Evolutionary conservation across 2,888 invertebrate genomes (phyloP).

Genomic region (Chloroclysta siterata): DNA sequence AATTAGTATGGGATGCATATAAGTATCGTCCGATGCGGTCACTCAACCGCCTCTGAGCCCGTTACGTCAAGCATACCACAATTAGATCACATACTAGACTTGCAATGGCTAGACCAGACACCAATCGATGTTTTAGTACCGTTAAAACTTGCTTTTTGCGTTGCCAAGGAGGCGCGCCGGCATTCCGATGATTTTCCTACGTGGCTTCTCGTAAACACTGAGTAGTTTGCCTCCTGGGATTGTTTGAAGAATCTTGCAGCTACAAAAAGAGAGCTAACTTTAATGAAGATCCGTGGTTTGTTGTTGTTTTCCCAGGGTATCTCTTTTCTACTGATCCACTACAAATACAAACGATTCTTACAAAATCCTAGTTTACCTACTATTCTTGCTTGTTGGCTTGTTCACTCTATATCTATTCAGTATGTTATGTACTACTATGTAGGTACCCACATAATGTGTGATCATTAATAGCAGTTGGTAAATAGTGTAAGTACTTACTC

Average conservation of each 20-base stretch:
- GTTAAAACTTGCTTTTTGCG: conserved; percentile 74
- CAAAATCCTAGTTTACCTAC: too few species aligned
- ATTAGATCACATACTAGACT: conserved; percentile 79
- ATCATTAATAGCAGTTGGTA: too few species aligned
- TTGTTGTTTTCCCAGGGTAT: conserved; percentile 2
- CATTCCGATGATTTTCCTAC: conserved; percentile 59
- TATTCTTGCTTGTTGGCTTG: too few species aligned
- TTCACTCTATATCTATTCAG: too few species aligned
- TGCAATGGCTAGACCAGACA: conserved; percentile 73
- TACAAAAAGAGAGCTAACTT: conserved; percentile 16
- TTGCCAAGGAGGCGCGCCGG: conserved; percentile 47
- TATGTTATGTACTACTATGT: too few species aligned
- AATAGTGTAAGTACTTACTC: too few species aligned
- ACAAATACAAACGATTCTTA: not conserved
- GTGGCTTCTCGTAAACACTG: conserved; percentile 53
- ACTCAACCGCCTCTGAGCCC: conserved; percentile 76
- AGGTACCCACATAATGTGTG: too few species aligned
- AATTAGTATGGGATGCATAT: conserved; percentile 65
- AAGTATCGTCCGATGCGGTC: conserved; percentile 76
- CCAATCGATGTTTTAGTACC: conserved; percentile 74
- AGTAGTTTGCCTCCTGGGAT: conserved; percentile 24
- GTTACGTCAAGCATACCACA: conserved; percentile 81
- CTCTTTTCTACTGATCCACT: conserved; percentile 4
- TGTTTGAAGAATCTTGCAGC: conserved; percentile 16
- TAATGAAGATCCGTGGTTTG: conserved; percentile 20